These are phyloP conservation scores for Bembecia ichneumoniformis DNA, from an alignment of 2,888 invertebrate genomes.

Conservation along the genomic window DNA sequence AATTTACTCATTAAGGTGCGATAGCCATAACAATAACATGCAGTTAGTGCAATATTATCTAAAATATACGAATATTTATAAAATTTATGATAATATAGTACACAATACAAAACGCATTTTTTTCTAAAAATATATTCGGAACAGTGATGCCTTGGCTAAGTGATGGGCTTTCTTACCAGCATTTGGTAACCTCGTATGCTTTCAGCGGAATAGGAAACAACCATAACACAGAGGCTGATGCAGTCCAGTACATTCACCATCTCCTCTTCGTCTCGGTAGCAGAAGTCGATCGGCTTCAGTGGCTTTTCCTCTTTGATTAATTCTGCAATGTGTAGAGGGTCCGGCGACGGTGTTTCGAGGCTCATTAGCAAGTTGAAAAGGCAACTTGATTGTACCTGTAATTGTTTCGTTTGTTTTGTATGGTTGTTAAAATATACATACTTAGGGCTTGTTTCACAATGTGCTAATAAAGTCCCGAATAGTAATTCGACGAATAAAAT, in stretches of 20 bases:
- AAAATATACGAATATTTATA: neutral
- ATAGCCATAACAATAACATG: too few species aligned
- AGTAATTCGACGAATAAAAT: too few species aligned
- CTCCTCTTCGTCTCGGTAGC: slow-evolving; percentile 98
- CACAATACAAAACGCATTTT: neutral
- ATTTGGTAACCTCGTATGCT: slow-evolving; percentile 93
- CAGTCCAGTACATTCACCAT: slow-evolving; percentile 97
- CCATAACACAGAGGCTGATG: slow-evolving; percentile 98
- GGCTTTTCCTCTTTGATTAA: slow-evolving; percentile 93
- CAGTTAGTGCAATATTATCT: too few species aligned
- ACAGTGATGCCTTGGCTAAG: neutral
- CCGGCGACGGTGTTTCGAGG: slow-evolving; percentile 93
- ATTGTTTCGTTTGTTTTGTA: neutral
- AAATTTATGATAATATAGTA: neutral
- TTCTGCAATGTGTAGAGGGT: slow-evolving; percentile 93
- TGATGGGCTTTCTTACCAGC: slow-evolving; percentile 74
- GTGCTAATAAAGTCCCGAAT: too few species aligned
- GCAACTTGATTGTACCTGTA: slow-evolving; percentile 88
- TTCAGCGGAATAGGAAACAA: slow-evolving; percentile 97
- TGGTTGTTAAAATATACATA: too few species aligned
- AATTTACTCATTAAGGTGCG: too few species aligned
- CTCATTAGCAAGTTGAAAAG: slow-evolving; percentile 92
- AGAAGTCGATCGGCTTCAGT: slow-evolving; percentile 96
- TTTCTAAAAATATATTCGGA: neutral
- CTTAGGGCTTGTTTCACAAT: too few species aligned